Base-by-base conservation (phyloP, 2,888 invertebrate genomes). In the Noctua janthina region DNA sequence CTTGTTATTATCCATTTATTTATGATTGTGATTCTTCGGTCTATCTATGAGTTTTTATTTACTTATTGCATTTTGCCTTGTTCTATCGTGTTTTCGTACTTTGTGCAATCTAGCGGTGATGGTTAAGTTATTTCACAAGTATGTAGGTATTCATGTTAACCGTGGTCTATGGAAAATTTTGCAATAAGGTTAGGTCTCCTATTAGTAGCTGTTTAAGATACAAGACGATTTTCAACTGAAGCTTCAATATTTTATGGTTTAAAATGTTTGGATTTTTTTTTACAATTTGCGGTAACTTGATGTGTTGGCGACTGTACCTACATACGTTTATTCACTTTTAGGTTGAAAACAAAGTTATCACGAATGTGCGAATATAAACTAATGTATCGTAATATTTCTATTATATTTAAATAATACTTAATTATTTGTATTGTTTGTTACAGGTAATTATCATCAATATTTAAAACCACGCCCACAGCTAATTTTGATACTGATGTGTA, bases 391-490 rank as follows among this genome's bases (percentile, higher is more conserved):
- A 20, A 10, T 20, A 64, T 10, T 64, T 64, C 29, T 35, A 0
- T 64, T 7, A 15, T 67, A 67, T 43, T 13, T 46, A 29, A 20
- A 13, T 1, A 43, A 29, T 35, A 11, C 46, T 59, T 69, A 46
- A 71, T 72, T 17, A 17, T 43, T 54, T 59, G 0, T 29, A 13
- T 49, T 82, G 15, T 76, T 74, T 85, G 78, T 82, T 85, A 0
- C 84, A 85, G 84, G 84, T 85, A 85, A 82, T 78, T 51, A 64
- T 64, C 56, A 71, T 46, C 17, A 73, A 54, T 66, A 68, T 77
- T 51, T 54, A 54, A n/a, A 78, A 64, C 17, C 11, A 4, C 17
- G n/a, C n/a, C 5, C 29, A n/a, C 59, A 23, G 10, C 39, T 23
- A 23, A 35, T 64, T 68, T 69, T 74, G 43, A 29, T 59, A 15